Conservation (phyloP, 2,888 invertebrate species). For the Selenia dentaria region DNA sequence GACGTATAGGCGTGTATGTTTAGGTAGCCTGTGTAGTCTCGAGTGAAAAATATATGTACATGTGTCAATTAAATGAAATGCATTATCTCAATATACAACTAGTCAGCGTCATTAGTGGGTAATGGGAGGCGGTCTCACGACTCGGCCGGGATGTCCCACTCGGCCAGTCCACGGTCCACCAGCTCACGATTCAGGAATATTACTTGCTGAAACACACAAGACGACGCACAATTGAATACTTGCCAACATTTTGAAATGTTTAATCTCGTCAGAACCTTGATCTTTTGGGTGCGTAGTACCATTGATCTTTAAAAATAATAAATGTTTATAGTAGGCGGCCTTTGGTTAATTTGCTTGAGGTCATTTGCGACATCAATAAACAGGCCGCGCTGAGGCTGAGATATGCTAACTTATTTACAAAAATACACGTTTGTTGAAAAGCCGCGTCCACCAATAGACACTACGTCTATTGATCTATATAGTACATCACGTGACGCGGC, state of each 20-base stretch:
- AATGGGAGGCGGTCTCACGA: slow-evolving; percentile 57
- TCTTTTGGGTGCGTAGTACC: slow-evolving; percentile 27
- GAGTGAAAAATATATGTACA: slow-evolving; percentile 48
- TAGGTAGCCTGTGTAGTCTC: slow-evolving; percentile 32
- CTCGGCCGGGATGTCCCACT: slow-evolving; percentile 86
- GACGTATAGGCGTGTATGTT: slow-evolving; percentile 19
- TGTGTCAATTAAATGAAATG: slow-evolving; percentile 63
- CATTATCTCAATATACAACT: slow-evolving; percentile 60
- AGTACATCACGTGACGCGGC: slow-evolving; percentile 12
- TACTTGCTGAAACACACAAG: slow-evolving; percentile 85
- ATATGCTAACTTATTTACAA: background rate
- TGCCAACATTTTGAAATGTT: slow-evolving; percentile 26
- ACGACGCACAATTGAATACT: slow-evolving; percentile 19
- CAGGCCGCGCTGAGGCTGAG: background rate
- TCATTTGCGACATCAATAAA: slow-evolving; percentile 15
- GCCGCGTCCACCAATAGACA: too few species aligned
- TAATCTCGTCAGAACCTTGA: slow-evolving; percentile 28
- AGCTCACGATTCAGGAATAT: slow-evolving; percentile 95
- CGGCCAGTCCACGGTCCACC: slow-evolving; percentile 92
- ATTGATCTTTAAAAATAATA: slow-evolving; percentile 33
- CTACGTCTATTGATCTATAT: background rate
- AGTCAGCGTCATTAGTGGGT: slow-evolving; percentile 54
- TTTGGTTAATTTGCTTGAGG: slow-evolving; percentile 21
- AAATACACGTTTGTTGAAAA: background rate
- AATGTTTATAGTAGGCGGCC: slow-evolving; percentile 24